Base-by-base conservation (phyloP, 2,113 vertebrate genomes). In the Myotis brandtii region DNA sequence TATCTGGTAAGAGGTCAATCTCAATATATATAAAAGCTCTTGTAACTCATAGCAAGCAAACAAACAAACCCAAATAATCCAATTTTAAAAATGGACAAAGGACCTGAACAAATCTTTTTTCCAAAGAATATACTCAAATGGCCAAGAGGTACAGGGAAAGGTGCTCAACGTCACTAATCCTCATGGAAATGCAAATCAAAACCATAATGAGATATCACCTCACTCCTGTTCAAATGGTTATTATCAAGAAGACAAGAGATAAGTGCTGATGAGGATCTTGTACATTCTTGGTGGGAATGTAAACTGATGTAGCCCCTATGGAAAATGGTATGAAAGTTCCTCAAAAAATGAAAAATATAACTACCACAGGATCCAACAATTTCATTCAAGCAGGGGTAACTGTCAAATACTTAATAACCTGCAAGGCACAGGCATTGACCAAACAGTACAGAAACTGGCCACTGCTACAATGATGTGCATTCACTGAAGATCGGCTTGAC, bases 401-500 rank as follows among this genome's bases (percentile, higher is more conserved):
- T 89, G 75, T 66, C 54, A 80, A 91, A 88, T 80, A 64, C 25
- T 83, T 62, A n/a, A 88, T 40, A 77, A 40, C 50, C 54, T 85
- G 16, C n/a, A 85, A 83, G 37, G 14, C n/a, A 48, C 20, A 66
- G 37, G 25, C 17, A 9, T 20, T 59, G 52, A 62, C 62, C 70
- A 50, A 66, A 62, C 3, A 73, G 48, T 40, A 37, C 5, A 56
- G 92, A 89, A 92, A 59, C 6, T 21, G 80, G 32, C 21, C 34
- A 66, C 30, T 2, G 14, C 48, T 46, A 32, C 1, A 9, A 20
- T 13, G 13, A 7, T 56, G 3, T 34, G 9, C 8, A 30, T 20
- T 25, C 14, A 13, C 27, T 4, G 2, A 88, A 13, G 20, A 82
- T 7, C 20, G 18, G 14, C 21, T 9, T 1, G 7, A 27, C 11